Evolutionary conservation across 2,888 invertebrate species (phyloP), one percentile per base, ranked within the genome.

Genomic region (Torymus auratus): DNA sequence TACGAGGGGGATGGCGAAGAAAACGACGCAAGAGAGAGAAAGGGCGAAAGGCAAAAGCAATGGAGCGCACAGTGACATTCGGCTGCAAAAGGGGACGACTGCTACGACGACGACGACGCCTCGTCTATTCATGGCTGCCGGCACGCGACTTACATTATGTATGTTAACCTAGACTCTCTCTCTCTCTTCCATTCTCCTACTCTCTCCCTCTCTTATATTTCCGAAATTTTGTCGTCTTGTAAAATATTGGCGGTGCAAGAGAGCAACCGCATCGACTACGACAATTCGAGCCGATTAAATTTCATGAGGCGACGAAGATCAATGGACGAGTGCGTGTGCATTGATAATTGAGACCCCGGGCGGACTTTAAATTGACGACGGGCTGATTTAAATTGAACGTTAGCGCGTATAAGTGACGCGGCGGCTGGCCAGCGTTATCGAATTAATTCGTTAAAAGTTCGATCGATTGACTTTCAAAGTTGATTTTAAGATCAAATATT

Each of bases 131-230:
- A 83, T 83, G 84, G 84, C 80, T 82, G 82, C 83, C 82, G 87
- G 87, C 88, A 88, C 88, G 88, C 88, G 88, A 88, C 88, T 86
- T 84, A 84, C 84, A 84, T 84, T 84, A 85, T 83, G 82, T 75
- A 82, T 76, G 78, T 82, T 78, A 79, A 75, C 78, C 50, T 72
- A 76, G 62, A 61, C 65, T 58, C 28, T 5, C 3, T 28, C 28
- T 5, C 28, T 28, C 28, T 7, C 28, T 7, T 2, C 7, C 7
- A 5, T 7, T 28, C 28, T 28, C 28, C 7, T 4, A 2, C 28
- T 28, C 28, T 28, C 28, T 28, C 28, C 3, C 28, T 28, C 62
- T 67, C 69, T 60, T 78, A 70, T 77, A 77, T 80, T 80, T 82
- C 76, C 80, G 79, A 77, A 80, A 82, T 82, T 28, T 28, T 80